phyloP scores from a whole-genome alignment of 2,113 vertebrate genomes.

The Scartelaos histophorus region DNA sequence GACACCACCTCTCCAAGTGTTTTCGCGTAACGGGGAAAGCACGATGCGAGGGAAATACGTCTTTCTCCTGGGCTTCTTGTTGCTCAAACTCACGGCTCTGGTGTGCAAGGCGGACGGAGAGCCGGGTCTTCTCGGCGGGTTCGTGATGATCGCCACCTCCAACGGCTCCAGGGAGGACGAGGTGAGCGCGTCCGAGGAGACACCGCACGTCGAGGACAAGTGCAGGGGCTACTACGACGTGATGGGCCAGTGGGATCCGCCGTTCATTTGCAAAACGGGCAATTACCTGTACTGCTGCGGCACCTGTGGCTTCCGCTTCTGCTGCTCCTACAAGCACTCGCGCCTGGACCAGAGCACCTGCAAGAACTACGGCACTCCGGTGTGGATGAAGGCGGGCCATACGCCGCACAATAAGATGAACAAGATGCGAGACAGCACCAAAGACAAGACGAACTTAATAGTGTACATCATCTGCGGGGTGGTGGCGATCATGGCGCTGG shows the following conservation, averaged over 20 bases:
- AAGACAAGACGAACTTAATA: constrained; percentile 98
- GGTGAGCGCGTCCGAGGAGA: constrained; percentile 80
- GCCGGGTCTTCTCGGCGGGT: constrained; percentile 87
- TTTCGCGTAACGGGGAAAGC: constrained; percentile 60
- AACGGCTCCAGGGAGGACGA: constrained; percentile 89
- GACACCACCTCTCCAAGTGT: constrained; percentile 50
- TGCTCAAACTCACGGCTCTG: constrained; percentile 89
- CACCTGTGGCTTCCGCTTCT: constrained; percentile 99
- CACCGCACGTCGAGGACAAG: constrained; percentile 87
- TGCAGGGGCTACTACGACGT: constrained; percentile 98
- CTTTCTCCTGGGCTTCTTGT: constrained; percentile 88
- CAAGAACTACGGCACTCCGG: constrained; percentile 93
- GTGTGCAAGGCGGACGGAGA: constrained; percentile 92
- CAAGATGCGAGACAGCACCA: constrained; percentile 88
- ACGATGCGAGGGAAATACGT: constrained; percentile 81
- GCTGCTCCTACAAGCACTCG: constrained; percentile 92
- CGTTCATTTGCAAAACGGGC: constrained; percentile 95
- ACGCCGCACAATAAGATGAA: constrained; percentile 90
- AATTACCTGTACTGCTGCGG: constrained; percentile 98
- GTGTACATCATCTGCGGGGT: constrained; percentile 99
- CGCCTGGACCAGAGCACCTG: constrained; percentile 94
- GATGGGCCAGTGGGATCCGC: constrained; percentile 99
- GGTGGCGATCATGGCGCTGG: constrained; percentile 98
- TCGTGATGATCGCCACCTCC: constrained; percentile 89
- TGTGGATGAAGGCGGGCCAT: constrained; percentile 92